phyloP scores from a whole-genome alignment of 2,888 invertebrate genomes.

The Scaptomyza tumidula region DNA sequence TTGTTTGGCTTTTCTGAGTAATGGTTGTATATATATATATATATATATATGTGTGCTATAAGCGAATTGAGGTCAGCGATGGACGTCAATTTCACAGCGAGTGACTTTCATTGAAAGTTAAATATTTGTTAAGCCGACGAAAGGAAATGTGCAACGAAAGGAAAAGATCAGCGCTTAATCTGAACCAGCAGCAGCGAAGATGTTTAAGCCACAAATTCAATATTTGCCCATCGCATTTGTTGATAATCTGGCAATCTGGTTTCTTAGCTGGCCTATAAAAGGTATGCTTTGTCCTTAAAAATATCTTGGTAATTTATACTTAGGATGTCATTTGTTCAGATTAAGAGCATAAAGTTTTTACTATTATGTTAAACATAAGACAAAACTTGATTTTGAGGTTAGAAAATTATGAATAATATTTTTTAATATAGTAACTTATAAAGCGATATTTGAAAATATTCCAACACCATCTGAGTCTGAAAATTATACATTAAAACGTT shows the following conservation, averaged over 20 bases:
- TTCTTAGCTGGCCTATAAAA: too few relatives aligned
- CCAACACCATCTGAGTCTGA: too few relatives aligned
- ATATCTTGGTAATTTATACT: too few relatives aligned
- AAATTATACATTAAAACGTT: too few relatives aligned
- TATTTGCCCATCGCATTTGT: conserved; percentile 58
- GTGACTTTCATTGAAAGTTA: conserved; percentile 77
- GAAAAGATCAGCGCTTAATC: conserved; percentile 50
- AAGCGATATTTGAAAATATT: too few relatives aligned
- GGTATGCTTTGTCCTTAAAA: conserved; percentile 9
- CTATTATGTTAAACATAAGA: too few relatives aligned
- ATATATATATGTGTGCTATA: not conserved
- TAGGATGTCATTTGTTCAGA: too few relatives aligned
- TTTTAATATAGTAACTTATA: too few relatives aligned
- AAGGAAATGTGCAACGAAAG: conserved; percentile 74
- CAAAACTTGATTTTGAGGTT: too few relatives aligned
- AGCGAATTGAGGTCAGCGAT: conserved; percentile 66
- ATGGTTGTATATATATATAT: conserved; percentile 17
- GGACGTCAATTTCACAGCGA: conserved; percentile 55
- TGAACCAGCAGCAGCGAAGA: conserved; percentile 3
- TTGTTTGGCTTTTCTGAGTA: conserved; percentile 57
- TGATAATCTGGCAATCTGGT: not conserved
- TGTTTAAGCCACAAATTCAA: conserved; percentile 49
- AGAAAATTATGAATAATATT: too few relatives aligned
- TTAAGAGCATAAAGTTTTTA: too few relatives aligned
- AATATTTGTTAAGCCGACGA: conserved; percentile 74